Base-by-base conservation (phyloP, 2,113 vertebrate genomes). In the Nibea coibor region DNA sequence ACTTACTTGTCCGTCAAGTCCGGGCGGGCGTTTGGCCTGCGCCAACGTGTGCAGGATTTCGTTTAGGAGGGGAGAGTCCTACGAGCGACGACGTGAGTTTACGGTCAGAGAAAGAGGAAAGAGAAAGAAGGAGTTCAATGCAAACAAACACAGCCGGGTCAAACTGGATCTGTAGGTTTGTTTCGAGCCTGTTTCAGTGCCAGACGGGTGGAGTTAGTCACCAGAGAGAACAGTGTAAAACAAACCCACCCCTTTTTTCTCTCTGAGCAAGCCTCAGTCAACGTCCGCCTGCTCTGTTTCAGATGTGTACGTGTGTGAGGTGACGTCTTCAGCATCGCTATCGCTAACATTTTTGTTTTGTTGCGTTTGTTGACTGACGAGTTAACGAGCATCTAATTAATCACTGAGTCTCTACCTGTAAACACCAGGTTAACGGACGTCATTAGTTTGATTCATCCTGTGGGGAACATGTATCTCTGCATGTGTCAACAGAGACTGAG, bases 1-100 rank as follows among this genome's bases (percentile, higher is more conserved):
- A 95, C 95, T 96, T 93, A 96, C 94, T 76, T 94, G 91, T 81
- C 70, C 79, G 53, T 93, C 77, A 48, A 50, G 54, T 70, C 63
- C 24, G 43, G 91, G 78, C 47, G 89, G 79, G 66, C 62, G 79
- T 75, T 92, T 92, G 65, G 89, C 91, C 88, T 94, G 92, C 45
- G 91, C 93, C 82, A 95, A 88, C 87, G 90, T 91, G 87, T 91
- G 91, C 64, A 96, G 95, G 91, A 95, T 96, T 95, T 96, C 95
- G 24, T 93, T 94, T 82, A 96, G 94, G 57, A 96, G 95, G 82
- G 95, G 90, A 66, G 93, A 95, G 83, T 96, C 95, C 95, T 96
- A 88, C 78, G 54, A 83, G 85, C 50, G 86, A 80, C 70, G 42
- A 1, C 14, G 81, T 39, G 51, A 6, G 72, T 87, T 90, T 91